Base-by-base conservation (phyloP, 2,797 vertebrate genomes). In the Bovichtus diacanthus region DNA sequence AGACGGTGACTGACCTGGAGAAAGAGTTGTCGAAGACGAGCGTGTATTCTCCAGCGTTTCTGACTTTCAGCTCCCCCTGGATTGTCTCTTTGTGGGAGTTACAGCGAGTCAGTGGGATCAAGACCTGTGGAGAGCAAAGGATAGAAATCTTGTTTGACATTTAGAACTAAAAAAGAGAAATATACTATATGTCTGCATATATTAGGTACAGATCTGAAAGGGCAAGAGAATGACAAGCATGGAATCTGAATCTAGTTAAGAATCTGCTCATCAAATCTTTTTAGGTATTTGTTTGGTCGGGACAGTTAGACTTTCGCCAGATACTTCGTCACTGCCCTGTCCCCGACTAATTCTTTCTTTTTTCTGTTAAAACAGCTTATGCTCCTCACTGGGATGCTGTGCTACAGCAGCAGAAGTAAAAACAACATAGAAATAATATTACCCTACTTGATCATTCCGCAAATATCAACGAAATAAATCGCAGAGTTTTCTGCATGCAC, bases 11-110 rank as follows among this genome's bases (percentile, higher is more conserved):
- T 84, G 74, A 99, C 98, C 97, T 97, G 69, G 98, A 99, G 86
- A 99, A 99, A 7, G 98, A 97, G 92, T 99, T 99, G 95, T 99
- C 98, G 60, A 99, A 99, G 92, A 99, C 95, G 19, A 99, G 95
- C 0, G 93, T 94, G 92, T 99, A 99, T 86, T 97, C 93, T 82
- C 98, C 98, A 0, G 95, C 50, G 0, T 95, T 95, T 82, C 97
- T 93, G 64, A 96, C 96, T 87, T 98, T 99, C 73, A 99, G 93
- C 72, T 98, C 96, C 15, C 98, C 98, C 85, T 95, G 96, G 82
- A 99, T 96, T 2, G 91, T 96, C 91, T 99, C 97, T 87, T 96
- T 97, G 89, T 99, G 98, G 53, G 98, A 97, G 71, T 96, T 96
- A 86, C 98, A 99, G 66, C 97, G 96, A 21, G 97, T 99, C 83